Percentiles rank a stretch among this genome's conserved stretches.
These are phyloP conservation scores for Pipistrellus pygmaeus DNA, from an alignment of 2,797 vertebrate species.

Conservation along the genomic window DNA sequence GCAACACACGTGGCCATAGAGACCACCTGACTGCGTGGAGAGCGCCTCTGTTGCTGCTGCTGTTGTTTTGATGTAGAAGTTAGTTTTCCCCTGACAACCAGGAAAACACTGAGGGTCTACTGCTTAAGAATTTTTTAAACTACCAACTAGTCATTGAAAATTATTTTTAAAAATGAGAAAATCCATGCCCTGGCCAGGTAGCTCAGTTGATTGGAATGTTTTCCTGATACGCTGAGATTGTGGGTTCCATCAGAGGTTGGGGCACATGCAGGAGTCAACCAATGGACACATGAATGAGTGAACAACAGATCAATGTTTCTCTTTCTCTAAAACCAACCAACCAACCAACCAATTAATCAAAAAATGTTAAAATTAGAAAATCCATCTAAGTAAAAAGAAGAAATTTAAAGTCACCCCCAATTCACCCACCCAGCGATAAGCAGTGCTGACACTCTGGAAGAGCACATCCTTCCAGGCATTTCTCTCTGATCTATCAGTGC, in stretches of 20 bases:
- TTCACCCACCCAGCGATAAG: not conserved
- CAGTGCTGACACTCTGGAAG: not conserved
- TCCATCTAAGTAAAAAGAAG: not conserved
- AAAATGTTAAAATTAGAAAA: not conserved
- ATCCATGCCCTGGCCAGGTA: not conserved
- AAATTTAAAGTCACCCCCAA: not conserved
- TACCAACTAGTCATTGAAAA: not conserved
- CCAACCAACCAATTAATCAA: not conserved
- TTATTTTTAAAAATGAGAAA: conserved; percentile 12
- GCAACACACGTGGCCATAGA: not conserved
- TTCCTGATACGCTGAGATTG: not conserved
- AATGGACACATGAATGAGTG: not conserved
- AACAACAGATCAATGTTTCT: not conserved
- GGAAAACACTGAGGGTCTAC: not conserved
- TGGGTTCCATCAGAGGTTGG: not conserved
- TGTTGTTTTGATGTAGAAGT: not conserved
- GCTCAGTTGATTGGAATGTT: not conserved
- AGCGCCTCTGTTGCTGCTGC: not conserved
- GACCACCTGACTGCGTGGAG: not conserved
- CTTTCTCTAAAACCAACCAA: not conserved
- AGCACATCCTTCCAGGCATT: not conserved
- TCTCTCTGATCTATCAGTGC: not conserved
- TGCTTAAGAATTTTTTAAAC: not conserved
- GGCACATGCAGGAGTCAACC: not conserved
- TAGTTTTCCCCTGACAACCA: not conserved